Evolutionary conservation across 2,888 invertebrate genomes (phyloP), one percentile per base, ranked within the genome.

Genomic region (Beris morrisii): DNA sequence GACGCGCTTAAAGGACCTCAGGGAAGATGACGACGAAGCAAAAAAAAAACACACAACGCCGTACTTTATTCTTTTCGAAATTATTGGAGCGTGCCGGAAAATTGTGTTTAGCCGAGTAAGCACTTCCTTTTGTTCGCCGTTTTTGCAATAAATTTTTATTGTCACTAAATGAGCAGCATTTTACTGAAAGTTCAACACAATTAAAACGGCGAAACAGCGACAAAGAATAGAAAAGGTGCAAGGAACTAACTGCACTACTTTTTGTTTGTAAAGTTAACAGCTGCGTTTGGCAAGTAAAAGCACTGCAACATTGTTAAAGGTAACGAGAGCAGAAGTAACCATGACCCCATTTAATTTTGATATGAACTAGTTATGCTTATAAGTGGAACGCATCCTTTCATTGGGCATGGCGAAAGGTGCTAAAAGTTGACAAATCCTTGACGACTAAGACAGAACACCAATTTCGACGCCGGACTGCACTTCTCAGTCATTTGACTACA

Each of bases 1-100:
- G 50, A 31, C 22, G 13, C 32, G 38, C 38, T 38, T 50, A 59
- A 12, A 32, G 59, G 59, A 30, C 11, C 38, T n/a, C 4, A 4
- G 50, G 5, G 22, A 22, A 22, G 22, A 22, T 22, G 22, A 22
- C 22, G 1, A 3, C 22, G 22, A 22, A 2, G 22, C 1, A 22
- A 22, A 22, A 22, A 22, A 22, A 22, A 22, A n/a, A n/a, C 31
- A 32, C 50, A 31, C 56, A 59, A 46, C 45, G 15, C 43, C 45
- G 13, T 45, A 45, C 46, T 56, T 11, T 6, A 46, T 46, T 58
- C 58, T 45, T 58, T 58, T 58, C 58, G 13, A 15, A 50, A 32
- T 59, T 46, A 50, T 32, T 59, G 32, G 38, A 59, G 48, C 59
- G 48, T 59, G 15, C 31, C 12, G 13, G 15, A 46, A 58, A 46